A percentile compares a stretch with the other conserved stretches of the same genome.
These are phyloP conservation scores for Sciaenops ocellatus DNA, from an alignment of 2,797 vertebrate species.

Conservation along the genomic window DNA sequence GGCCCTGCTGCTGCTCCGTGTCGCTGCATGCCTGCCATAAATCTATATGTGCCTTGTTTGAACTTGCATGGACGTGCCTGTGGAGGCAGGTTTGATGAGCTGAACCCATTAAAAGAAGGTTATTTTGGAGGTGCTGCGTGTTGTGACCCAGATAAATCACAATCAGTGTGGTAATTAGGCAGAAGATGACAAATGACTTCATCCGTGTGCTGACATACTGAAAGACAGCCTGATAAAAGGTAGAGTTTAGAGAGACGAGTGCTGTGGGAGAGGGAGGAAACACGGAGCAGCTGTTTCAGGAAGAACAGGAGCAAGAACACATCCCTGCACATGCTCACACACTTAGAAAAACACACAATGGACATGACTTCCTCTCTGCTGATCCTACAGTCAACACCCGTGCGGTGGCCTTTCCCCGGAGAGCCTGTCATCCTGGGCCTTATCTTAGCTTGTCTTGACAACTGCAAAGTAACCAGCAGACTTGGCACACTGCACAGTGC, in stretches of 20 bases:
- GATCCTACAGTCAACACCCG: constrained; percentile 42
- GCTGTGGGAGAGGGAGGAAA: background rate
- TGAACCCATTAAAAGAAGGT: constrained; percentile 31
- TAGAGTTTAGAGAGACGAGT: background rate
- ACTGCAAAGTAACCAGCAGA: background rate
- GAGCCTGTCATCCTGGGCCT: background rate
- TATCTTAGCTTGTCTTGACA: background rate
- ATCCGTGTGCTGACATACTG: background rate
- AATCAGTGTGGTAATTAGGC: constrained; percentile 18
- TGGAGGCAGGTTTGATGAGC: constrained; percentile 25
- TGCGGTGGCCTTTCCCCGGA: background rate
- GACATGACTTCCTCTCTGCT: constrained; percentile 52
- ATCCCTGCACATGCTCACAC: constrained; percentile 28
- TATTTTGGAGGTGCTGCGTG: background rate
- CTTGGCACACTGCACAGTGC: background rate
- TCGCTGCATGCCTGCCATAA: constrained; percentile 72
- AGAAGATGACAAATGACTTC: constrained; percentile 18
- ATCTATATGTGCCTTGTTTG: constrained; percentile 58
- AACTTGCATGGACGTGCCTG: constrained; percentile 52
- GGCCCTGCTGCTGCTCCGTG: constrained; percentile 51
- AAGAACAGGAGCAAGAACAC: background rate
- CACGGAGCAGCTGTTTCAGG: constrained; percentile 57
- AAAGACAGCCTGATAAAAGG: background rate
- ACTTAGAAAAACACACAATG: constrained; percentile 28
- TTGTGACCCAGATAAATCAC: constrained; percentile 42